Evolutionary conservation across 2,113 vertebrate species (phyloP).

Genomic region (Puffinus mauretanicus): DNA sequence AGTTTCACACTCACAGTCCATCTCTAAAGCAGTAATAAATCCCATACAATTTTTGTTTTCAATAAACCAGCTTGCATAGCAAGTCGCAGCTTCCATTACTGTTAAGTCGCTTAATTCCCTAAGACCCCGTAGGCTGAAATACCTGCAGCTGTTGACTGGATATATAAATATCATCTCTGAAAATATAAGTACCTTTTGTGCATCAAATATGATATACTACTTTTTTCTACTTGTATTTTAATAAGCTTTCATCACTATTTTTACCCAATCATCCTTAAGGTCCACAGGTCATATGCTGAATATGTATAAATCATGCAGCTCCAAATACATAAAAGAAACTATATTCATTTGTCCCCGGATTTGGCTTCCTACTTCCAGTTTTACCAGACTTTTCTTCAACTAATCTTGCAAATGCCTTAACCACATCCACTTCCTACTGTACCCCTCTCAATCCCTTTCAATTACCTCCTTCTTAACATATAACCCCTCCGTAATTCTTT

Average conservation of each 20-base stretch:
- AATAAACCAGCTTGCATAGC: background rate
- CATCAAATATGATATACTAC: background rate
- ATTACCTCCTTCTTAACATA: conserved; percentile 48
- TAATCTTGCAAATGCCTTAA: conserved; percentile 40
- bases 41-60: background rate
- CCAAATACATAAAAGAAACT: background rate
- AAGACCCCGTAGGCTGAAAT: background rate
- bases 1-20: background rate
- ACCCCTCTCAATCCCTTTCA: conserved; percentile 27
- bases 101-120: background rate
- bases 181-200: background rate
- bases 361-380: conserved; percentile 12
- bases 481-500: conserved; percentile 52
- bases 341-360: background rate
- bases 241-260: background rate
- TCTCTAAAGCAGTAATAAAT: background rate
- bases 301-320: background rate
- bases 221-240: conserved; percentile 9
- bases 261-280: background rate
- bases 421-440: conserved; percentile 31
- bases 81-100: background rate
- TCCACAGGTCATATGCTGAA: background rate
- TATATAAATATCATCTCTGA: background rate
- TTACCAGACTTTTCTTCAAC: conserved; percentile 15
- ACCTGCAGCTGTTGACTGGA: background rate